Evolutionary conservation across 2,113 vertebrate species (phyloP).

Genomic region (Isurus oxyrinchus): DNA sequence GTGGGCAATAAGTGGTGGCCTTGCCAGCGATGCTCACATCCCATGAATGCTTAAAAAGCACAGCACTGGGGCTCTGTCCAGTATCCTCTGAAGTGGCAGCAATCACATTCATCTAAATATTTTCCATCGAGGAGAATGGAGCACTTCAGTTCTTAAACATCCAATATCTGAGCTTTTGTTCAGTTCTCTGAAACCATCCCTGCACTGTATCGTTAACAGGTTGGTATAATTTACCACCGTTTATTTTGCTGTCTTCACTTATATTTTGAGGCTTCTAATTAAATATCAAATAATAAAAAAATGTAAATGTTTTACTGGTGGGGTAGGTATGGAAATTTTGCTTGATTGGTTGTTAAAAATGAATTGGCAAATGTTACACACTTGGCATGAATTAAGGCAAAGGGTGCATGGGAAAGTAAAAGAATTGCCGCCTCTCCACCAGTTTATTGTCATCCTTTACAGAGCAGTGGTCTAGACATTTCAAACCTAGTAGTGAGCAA

Average conservation of each 20-base stretch:
- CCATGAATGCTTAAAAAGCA: too few relatives aligned
- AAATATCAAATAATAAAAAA: neutral
- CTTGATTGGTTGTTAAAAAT: neutral
- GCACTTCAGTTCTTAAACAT: conserved; percentile 14
- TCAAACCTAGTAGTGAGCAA: neutral
- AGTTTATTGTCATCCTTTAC: neutral
- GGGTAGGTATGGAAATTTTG: neutral
- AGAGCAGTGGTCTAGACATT: conserved; percentile 6
- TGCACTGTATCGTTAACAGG: neutral
- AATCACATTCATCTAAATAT: conserved; percentile 6
- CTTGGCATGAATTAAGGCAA: neutral
- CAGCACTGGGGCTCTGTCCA: neutral
- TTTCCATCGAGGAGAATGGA: conserved; percentile 2
- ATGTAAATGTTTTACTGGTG: neutral
- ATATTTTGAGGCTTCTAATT: neutral
- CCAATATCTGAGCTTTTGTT: neutral
- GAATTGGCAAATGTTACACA: neutral
- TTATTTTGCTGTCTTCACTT: neutral
- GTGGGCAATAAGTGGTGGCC: too few relatives aligned
- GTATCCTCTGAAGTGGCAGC: neutral
- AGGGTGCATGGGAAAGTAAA: neutral
- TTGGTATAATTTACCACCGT: neutral
- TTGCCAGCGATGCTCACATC: too few relatives aligned
- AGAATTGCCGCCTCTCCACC: neutral
- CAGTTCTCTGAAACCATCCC: neutral